Evolutionary conservation across 2,113 vertebrate genomes (phyloP), one percentile per base, ranked within the genome.

Genomic region (Crotalus tigris): DNA sequence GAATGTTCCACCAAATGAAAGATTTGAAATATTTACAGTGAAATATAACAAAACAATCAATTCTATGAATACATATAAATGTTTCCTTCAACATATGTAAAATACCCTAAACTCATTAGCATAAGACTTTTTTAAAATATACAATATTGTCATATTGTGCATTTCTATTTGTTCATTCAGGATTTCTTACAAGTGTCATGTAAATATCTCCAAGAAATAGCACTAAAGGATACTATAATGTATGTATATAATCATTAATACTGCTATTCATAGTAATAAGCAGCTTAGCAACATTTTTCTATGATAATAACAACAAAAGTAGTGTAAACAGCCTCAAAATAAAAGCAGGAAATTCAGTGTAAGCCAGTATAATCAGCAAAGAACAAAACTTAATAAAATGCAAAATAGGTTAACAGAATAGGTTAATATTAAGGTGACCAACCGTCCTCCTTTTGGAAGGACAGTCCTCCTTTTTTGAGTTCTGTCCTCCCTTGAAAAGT

Each of bases 41-140:
- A 93, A 95, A 98, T 97, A 95, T 93, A 97, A 97, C 97, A 97
- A 97, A 98, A 97, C 98, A 97, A 98, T 96, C 93, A 94, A 93
- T 92, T 95, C 92, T 88, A 49, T 54, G 88, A 95, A 96, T 97
- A 95, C 93, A 94, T 94, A 95, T 87, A 97, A 96, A 90, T 92
- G 92, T 85, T 94, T 89, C 55, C 59, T 94, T 96, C 96, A 95
- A 11, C 94, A 94, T 8, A 58, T 54, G 0, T 12, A 95, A 96
- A 93, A 85, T 95, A 96, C 12, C 61, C 64, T 94, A 94, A 29
- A 51, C 86, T 85, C 53, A 91, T 19, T 87, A 92, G 92, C n/a
- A 92, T 26, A 59, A 54, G 0, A 0, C 5, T n/a, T 46, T 93
- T 64, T 69, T 88, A 89, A 90, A 94, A 96, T 90, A 94, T 86